Evolutionary conservation across 2,113 vertebrate genomes (phyloP).

Genomic region (Hippocampus mohnikei): DNA sequence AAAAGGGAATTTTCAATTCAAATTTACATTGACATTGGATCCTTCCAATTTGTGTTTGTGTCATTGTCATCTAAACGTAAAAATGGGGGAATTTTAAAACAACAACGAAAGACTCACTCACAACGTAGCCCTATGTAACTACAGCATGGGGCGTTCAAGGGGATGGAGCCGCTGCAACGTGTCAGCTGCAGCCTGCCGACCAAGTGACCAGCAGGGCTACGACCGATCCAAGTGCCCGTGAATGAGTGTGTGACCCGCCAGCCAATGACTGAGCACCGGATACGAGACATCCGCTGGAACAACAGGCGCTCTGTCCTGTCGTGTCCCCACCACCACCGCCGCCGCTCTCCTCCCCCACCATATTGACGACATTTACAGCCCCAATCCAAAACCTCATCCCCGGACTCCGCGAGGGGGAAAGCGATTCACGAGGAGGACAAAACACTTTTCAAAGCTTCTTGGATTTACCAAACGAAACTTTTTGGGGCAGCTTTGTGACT

Average conservation of each 20-base stretch:
- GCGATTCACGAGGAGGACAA: neutral
- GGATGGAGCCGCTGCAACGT: too few species aligned
- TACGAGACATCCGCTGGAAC: slow-evolving; percentile 99
- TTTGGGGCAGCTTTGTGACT: neutral
- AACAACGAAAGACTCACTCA: neutral
- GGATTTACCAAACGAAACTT: slow-evolving; percentile 18
- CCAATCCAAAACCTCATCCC: slow-evolving; percentile 84
- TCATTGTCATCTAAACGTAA: neutral
- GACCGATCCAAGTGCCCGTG: slow-evolving; percentile 65
- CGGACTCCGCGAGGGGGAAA: slow-evolving; percentile 77
- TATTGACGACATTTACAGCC: slow-evolving; percentile 97
- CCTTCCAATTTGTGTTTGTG: neutral
- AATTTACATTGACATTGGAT: neutral
- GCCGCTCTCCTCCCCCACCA: slow-evolving; percentile 39
- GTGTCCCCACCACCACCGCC: slow-evolving; percentile 19
- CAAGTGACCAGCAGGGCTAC: neutral
- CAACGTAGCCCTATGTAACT: neutral
- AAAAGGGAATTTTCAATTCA: too few species aligned
- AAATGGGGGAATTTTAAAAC: neutral
- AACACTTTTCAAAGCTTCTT: slow-evolving; percentile 7
- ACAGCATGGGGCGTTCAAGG: neutral
- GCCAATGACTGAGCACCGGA: slow-evolving; percentile 96
- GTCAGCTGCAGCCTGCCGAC: neutral
- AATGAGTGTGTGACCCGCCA: slow-evolving; percentile 77
- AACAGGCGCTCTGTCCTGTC: slow-evolving; percentile 89